Evolutionary conservation across 2,888 invertebrate genomes (phyloP).

Genomic region (Pardosa pseudoannulata): DNA sequence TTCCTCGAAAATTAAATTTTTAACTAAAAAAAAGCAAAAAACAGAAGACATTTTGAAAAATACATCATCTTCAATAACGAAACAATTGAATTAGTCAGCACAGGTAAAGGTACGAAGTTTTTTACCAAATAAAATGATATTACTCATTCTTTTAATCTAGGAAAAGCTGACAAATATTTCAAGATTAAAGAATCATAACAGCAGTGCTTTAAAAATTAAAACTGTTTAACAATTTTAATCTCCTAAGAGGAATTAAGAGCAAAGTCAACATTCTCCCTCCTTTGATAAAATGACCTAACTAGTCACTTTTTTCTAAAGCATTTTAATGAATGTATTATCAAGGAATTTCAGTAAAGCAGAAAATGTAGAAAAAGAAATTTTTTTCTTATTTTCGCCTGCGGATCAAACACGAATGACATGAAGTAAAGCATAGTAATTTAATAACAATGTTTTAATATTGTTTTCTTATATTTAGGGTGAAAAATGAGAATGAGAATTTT

Average conservation of each 20-base stretch:
- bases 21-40: not conserved
- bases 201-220: not conserved
- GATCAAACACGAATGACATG: not conserved
- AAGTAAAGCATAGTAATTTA: not conserved
- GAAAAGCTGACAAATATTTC: slow-evolving; percentile 15
- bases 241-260: slow-evolving; percentile 4
- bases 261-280: slow-evolving; percentile 6
- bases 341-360: not conserved
- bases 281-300: not conserved
- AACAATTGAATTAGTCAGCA: not conserved
- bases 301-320: not conserved
- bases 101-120: not conserved
- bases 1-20: slow-evolving; percentile 3
- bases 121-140: not conserved
- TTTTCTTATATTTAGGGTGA: not conserved
- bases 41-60: not conserved
- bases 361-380: not conserved
- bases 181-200: slow-evolving; percentile 14
- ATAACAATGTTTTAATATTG: not conserved
- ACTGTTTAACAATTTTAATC: slow-evolving; percentile 13
- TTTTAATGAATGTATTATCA: not conserved
- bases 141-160: not conserved
- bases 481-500: no score
- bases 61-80: not conserved
- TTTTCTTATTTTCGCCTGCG: not conserved